A percentile compares a stretch with the other conserved stretches of the same genome.
Evolutionary conservation across 2,113 vertebrate species (phyloP).

Genomic region (Rhegmatorhina hoffmannsi): DNA sequence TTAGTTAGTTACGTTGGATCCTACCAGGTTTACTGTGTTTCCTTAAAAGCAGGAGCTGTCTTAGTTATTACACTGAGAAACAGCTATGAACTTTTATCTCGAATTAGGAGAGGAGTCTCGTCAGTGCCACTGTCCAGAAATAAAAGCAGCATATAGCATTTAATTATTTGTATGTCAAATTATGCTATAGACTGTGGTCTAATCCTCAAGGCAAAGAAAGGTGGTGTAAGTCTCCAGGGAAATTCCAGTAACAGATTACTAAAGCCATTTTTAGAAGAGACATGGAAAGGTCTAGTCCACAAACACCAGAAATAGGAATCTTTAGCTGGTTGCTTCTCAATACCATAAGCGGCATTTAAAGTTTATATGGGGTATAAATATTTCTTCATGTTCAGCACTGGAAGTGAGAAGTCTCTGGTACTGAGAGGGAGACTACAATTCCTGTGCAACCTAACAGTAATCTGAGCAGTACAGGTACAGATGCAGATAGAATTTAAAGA

Average conservation of each 20-base stretch:
- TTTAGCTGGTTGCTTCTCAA: neutral
- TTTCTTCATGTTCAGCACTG: neutral
- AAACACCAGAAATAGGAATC: neutral
- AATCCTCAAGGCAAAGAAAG: neutral
- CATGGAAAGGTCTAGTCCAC: neutral
- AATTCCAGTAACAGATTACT: neutral
- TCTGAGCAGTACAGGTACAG: neutral
- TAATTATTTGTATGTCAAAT: neutral
- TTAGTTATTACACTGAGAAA: neutral
- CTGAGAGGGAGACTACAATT: neutral
- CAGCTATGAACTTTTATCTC: neutral
- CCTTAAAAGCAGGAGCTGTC: neutral
- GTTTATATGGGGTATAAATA: neutral
- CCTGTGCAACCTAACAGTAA: neutral
- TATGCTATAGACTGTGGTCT: accelerated
- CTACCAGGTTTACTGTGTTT: neutral
- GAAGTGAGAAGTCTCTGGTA: neutral
- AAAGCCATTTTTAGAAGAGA: neutral
- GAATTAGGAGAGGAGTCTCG: neutral
- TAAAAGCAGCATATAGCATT: neutral
- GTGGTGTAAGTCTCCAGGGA: neutral
- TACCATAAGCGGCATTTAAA: neutral
- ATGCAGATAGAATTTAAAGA: neutral
- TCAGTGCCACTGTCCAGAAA: neutral
- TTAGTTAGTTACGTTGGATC: neutral